These are phyloP conservation scores for Tachysurus fulvidraco DNA, from an alignment of 2,113 vertebrate genomes.

Conservation along the genomic window DNA sequence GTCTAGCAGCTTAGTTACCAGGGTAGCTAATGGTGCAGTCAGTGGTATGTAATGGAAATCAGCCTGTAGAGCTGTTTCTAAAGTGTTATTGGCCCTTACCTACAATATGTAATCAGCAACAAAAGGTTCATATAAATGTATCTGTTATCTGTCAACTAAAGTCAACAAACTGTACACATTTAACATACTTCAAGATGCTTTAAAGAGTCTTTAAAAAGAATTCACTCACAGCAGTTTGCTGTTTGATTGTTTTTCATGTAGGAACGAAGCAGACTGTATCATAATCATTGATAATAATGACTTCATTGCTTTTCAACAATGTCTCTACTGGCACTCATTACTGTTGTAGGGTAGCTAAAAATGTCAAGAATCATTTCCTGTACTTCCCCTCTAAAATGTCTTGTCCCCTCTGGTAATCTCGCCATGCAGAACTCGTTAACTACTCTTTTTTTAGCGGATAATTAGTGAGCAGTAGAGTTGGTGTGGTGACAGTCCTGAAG, in stretches of 20 bases:
- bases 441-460: slow-evolving; percentile 31
- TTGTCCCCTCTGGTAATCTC: neutral
- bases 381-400: neutral
- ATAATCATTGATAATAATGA: neutral
- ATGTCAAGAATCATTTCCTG: neutral
- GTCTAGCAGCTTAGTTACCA: neutral
- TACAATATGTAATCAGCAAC: neutral
- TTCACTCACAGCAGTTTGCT: neutral
- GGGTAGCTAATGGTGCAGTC: neutral
- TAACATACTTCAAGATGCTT: neutral
- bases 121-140: neutral
- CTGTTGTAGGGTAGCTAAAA: neutral
- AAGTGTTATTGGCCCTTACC: neutral
- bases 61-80: neutral
- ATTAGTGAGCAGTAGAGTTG: slow-evolving; percentile 21
- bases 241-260: neutral
- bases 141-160: neutral
- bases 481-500: neutral
- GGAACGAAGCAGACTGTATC: neutral
- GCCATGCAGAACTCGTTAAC: neutral
- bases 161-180: neutral
- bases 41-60: neutral
- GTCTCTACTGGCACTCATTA: neutral
- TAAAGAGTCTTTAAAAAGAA: neutral
- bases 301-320: neutral